phyloP scores from a whole-genome alignment of 1,140 invertebrate genomes.

The Hormaphis cornu region DNA sequence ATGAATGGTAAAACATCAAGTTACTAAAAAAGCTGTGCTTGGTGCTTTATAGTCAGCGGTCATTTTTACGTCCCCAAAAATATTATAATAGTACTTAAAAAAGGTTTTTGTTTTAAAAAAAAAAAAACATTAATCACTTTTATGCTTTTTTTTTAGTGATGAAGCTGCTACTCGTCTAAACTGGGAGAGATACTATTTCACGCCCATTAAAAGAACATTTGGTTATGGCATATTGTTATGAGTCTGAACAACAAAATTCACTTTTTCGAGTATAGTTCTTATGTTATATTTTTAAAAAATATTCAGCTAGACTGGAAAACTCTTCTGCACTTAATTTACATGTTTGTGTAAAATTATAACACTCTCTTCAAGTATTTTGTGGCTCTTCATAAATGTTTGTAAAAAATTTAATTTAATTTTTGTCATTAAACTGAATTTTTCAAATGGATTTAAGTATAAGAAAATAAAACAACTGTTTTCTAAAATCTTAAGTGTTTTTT shows the following conservation, averaged over 20 bases:
- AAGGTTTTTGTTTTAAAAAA: background rate
- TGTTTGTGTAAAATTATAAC: background rate
- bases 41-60: no score
- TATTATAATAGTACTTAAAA: slow-evolving; percentile 1
- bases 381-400: background rate
- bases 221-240: slow-evolving; percentile 70
- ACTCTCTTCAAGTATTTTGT: background rate
- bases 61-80: background rate
- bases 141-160: slow-evolving; percentile 50
- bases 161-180: slow-evolving; percentile 72
- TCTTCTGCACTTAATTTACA: background rate
- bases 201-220: slow-evolving; percentile 83
- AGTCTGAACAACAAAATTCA: slow-evolving; percentile 23
- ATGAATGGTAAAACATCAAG: no score
- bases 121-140: background rate
- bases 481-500: background rate
- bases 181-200: slow-evolving; percentile 87
- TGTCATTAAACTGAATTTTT: background rate
- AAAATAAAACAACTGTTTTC: background rate
- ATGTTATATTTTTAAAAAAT: slow-evolving; percentile 7
- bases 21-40: no score
- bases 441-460: background rate
- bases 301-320: background rate
- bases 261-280: slow-evolving; percentile 15
- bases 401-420: background rate